These are phyloP conservation scores for Conus canariensis DNA, from an alignment of 2,888 invertebrate genomes.

Conservation along the genomic window DNA sequence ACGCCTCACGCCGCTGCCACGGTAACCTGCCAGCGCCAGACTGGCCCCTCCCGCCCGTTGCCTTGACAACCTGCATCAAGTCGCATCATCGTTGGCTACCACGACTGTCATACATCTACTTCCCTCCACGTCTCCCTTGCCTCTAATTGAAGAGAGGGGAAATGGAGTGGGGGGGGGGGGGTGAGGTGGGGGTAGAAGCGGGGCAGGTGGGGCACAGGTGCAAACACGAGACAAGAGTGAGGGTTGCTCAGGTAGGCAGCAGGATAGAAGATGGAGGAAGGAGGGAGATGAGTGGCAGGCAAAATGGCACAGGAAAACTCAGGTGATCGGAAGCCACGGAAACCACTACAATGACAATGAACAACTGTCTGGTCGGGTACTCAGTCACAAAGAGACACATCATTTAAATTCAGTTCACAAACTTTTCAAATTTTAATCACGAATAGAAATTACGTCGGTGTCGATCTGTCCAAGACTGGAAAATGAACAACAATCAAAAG, in stretches of 20 bases:
- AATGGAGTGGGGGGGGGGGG: background rate
- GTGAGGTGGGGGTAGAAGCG: background rate
- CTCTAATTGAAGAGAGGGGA: background rate
- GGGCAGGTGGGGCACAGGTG: background rate
- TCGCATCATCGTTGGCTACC: slow-evolving; percentile 27
- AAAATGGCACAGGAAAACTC: background rate
- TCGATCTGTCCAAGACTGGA: too few species aligned
- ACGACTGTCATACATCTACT: slow-evolving; percentile 15
- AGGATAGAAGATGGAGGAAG: background rate
- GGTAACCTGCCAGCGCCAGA: slow-evolving; percentile 33
- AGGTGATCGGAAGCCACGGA: background rate
- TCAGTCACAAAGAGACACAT: too few species aligned
- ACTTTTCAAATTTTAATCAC: too few species aligned
- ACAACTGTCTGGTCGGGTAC: background rate
- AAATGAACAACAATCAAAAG: too few species aligned
- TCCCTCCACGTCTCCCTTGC: background rate
- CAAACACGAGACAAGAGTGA: background rate
- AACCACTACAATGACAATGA: background rate
- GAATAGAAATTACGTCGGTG: too few species aligned
- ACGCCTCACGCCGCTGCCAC: slow-evolving; percentile 26
- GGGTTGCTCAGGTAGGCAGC: background rate
- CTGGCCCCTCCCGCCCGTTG: slow-evolving; percentile 32
- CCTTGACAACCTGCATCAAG: slow-evolving; percentile 33
- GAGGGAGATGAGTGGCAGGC: background rate
- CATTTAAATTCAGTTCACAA: too few species aligned